These are phyloP conservation scores for Malurus melanocephalus DNA, from an alignment of 2,113 vertebrate species.

Conservation along the genomic window DNA sequence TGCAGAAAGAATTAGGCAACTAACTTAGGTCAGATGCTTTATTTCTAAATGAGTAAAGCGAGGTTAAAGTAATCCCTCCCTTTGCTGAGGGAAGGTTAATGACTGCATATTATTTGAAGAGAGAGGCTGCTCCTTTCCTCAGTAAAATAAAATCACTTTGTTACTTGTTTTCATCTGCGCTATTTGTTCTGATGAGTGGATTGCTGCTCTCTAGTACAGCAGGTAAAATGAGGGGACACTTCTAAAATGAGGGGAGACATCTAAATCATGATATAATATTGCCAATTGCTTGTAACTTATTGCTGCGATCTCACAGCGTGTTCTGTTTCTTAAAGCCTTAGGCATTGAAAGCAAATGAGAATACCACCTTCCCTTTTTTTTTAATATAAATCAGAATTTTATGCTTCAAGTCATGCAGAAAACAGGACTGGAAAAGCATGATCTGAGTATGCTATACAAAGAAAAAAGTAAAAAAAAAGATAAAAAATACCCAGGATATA, in stretches of 20 bases:
- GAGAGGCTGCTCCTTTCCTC: not conserved
- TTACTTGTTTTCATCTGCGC: not conserved
- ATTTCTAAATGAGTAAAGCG: not conserved
- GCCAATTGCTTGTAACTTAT: not conserved
- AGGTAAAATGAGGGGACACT: not conserved
- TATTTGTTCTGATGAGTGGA: not conserved
- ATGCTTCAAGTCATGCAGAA: slow-evolving; percentile 10
- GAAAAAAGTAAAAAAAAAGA: not conserved
- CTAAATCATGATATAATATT: slow-evolving; percentile 24
- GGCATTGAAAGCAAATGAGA: not conserved
- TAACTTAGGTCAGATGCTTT: not conserved
- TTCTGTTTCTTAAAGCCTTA: not conserved
- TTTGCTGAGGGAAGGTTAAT: not conserved
- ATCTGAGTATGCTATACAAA: not conserved
- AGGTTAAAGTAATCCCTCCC: not conserved
- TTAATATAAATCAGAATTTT: slow-evolving; percentile 24
- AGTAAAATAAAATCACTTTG: not conserved
- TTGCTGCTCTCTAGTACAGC: not conserved
- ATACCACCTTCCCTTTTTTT: not conserved
- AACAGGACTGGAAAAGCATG: not conserved
- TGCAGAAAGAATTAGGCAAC: slow-evolving; percentile 6
- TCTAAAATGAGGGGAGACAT: not conserved
- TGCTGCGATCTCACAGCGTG: not conserved
- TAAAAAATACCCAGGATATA: not conserved
- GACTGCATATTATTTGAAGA: not conserved